Conservation (phyloP, 2,888 invertebrate species). For the Chaitophorus viminalis region DNA sequence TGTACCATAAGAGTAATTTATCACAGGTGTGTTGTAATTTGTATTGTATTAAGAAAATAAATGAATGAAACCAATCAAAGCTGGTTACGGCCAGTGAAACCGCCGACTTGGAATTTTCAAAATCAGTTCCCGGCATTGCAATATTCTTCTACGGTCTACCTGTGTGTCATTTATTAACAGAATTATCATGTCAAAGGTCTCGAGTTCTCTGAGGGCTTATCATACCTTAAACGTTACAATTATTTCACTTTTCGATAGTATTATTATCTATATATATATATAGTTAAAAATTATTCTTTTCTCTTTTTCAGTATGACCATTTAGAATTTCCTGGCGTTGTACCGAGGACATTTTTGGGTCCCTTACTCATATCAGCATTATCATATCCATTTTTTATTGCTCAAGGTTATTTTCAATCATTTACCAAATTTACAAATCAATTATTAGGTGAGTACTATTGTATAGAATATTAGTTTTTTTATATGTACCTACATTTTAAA, state of each 20-base stretch:
- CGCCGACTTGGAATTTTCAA: constrained; percentile 1
- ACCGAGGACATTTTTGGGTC: constrained; percentile 94
- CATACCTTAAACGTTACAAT: background rate
- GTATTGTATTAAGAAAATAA: background rate
- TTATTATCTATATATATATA: no score
- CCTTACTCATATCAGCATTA: constrained; percentile 81
- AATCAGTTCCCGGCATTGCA: background rate
- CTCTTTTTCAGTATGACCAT: constrained; percentile 89
- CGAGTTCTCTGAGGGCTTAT: background rate
- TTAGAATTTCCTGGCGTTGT: constrained; percentile 97
- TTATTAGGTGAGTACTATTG: constrained; percentile 78
- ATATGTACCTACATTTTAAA: background rate
- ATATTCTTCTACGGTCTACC: background rate
- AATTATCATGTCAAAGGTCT: background rate
- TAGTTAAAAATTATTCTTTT: background rate
- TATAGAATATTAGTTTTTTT: background rate
- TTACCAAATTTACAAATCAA: constrained; percentile 89
- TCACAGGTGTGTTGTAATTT: constrained; percentile 74
- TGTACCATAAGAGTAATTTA: constrained; percentile 87
- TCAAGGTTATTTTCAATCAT: constrained; percentile 71
- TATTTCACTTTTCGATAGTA: background rate
- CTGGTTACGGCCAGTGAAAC: background rate
- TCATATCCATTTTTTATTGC: constrained; percentile 79
- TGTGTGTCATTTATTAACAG: background rate
- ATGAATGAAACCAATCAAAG: constrained; percentile 47